These are phyloP conservation scores for Caenorhabditis inopinata DNA, from an alignment of 1,140 invertebrate genomes.

Conservation along the genomic window DNA sequence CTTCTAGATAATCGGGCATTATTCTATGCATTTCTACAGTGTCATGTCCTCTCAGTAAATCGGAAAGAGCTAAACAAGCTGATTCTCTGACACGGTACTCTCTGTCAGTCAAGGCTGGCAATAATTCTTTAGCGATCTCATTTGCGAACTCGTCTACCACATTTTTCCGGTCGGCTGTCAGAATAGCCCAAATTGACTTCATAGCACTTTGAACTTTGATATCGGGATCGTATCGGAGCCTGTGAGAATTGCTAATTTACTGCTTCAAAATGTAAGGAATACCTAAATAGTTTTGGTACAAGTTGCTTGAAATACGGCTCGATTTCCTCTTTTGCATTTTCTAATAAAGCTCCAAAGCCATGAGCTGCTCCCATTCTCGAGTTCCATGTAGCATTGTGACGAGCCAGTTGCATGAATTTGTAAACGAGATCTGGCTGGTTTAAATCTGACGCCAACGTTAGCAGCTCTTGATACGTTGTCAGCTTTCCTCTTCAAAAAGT, in stretches of 20 bases:
- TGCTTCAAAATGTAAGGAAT: neutral
- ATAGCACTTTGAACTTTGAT: slow-evolving; percentile 86
- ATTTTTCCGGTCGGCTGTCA: slow-evolving; percentile 82
- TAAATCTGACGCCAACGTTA: slow-evolving; percentile 84
- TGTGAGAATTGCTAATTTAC: neutral
- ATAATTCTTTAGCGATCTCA: slow-evolving; percentile 80
- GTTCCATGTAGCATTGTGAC: slow-evolving; percentile 89
- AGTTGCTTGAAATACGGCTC: slow-evolving; percentile 80
- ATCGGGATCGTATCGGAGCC: slow-evolving; percentile 82
- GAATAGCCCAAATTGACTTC: slow-evolving; percentile 83
- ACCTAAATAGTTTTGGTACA: slow-evolving; percentile 79
- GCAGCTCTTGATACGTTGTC: slow-evolving; percentile 89
- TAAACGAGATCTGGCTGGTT: slow-evolving; percentile 91
- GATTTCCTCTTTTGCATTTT: slow-evolving; percentile 79
- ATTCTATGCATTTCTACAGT: slow-evolving; percentile 69
- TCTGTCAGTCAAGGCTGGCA: slow-evolving; percentile 78
- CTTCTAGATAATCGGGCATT: slow-evolving; percentile 77
- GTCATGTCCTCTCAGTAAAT: slow-evolving; percentile 74
- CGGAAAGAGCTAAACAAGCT: slow-evolving; percentile 77
- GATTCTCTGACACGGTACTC: slow-evolving; percentile 87
- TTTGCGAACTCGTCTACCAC: slow-evolving; percentile 81
- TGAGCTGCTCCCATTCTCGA: slow-evolving; percentile 84
- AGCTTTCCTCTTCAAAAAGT: slow-evolving; percentile 23
- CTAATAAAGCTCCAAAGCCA: slow-evolving; percentile 81
- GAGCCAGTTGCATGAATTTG: slow-evolving; percentile 89